Conservation (phyloP, 2,797 vertebrate species). For the Streptopelia turtur region DNA sequence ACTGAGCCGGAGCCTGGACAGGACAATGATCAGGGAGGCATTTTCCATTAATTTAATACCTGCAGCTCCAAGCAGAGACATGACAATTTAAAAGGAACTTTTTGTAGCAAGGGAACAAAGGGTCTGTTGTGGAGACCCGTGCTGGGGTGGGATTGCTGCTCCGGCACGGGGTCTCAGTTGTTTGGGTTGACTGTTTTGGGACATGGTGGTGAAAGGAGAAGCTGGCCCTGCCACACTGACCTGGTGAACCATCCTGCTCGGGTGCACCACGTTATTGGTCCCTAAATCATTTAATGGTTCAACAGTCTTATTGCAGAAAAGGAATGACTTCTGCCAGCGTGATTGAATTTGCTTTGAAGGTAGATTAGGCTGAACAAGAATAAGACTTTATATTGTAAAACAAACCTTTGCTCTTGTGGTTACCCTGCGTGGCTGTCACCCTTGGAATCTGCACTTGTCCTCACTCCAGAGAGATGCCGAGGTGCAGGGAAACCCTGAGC, state of each 20-base stretch:
- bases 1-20: neutral
- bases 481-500: neutral
- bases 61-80: neutral
- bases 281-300: neutral
- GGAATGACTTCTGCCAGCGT: neutral
- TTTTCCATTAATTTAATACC: neutral
- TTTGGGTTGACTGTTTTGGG: neutral
- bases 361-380: neutral
- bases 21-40: neutral
- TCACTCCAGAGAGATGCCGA: neutral
- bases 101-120: neutral
- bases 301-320: neutral
- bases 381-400: neutral
- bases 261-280: neutral
- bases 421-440: rapidly evolving
- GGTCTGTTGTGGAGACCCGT: neutral
- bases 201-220: neutral
- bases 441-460: neutral
- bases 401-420: neutral
- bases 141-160: neutral
- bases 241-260: neutral
- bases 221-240: neutral
- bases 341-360: neutral
- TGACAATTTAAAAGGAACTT: neutral
- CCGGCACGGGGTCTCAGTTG: too few relatives aligned